Percentiles rank a stretch among this genome's conserved stretches.
Evolutionary conservation across 2,113 vertebrate genomes (phyloP).

Genomic region (Campylomormyrus numenius): DNA sequence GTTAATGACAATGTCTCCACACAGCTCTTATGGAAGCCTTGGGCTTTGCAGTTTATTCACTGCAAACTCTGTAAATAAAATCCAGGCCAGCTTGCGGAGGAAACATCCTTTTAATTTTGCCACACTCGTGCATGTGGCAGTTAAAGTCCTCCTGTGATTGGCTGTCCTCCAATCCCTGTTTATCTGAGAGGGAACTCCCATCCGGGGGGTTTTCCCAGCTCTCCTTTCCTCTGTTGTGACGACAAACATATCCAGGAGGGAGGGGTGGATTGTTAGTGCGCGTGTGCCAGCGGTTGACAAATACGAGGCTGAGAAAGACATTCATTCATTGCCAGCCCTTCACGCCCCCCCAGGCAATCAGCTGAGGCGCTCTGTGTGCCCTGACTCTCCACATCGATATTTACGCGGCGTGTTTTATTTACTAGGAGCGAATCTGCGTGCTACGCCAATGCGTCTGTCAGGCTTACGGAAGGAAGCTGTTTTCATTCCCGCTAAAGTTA

Average conservation of each 20-base stretch:
- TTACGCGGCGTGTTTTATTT: conserved; percentile 56
- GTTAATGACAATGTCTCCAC: background rate
- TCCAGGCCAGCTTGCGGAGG: background rate
- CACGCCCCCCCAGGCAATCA: conserved; percentile 36
- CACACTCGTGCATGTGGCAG: background rate
- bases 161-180: background rate
- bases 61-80: background rate
- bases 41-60: background rate
- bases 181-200: background rate
- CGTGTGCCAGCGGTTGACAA: conserved; percentile 32
- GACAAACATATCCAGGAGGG: background rate
- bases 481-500: conserved; percentile 47
- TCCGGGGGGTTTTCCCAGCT: conserved; percentile 9
- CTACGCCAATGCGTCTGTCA: conserved; percentile 49
- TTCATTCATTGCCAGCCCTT: conserved; percentile 56
- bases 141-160: background rate
- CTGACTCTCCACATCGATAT: conserved; percentile 5
- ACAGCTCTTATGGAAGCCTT: background rate
- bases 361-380: background rate
- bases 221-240: background rate
- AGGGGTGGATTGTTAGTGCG: background rate
- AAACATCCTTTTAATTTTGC: background rate
- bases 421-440: conserved; percentile 43
- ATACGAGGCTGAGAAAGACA: conserved; percentile 46
- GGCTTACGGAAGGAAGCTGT: conserved; percentile 61